These are phyloP conservation scores for Elachura formosa DNA, from an alignment of 2,113 vertebrate genomes.

Conservation along the genomic window DNA sequence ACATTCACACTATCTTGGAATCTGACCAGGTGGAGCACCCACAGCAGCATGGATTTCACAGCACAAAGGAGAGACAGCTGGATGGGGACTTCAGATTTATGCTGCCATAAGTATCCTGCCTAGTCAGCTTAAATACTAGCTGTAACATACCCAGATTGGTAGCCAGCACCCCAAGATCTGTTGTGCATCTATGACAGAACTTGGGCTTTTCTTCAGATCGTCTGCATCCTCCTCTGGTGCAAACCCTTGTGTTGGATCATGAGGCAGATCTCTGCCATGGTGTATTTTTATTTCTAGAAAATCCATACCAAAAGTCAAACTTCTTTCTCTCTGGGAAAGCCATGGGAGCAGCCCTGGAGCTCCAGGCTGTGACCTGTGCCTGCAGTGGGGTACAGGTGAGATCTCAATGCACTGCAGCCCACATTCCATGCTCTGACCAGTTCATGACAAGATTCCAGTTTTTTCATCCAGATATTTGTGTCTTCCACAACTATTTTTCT, in stretches of 20 bases:
- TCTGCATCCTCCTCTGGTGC: not conserved
- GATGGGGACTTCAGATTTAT: not conserved
- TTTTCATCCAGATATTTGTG: not conserved
- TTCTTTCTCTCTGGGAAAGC: not conserved
- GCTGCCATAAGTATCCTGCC: not conserved
- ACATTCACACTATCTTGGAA: not conserved
- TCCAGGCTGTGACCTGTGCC: not conserved
- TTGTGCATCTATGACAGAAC: not conserved
- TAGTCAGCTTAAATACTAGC: not conserved
- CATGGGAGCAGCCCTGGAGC: not conserved
- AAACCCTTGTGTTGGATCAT: not conserved
- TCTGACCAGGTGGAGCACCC: not conserved
- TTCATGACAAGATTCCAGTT: not conserved
- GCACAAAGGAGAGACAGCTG: not conserved
- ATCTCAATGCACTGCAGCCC: not conserved
- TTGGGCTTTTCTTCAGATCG: not conserved
- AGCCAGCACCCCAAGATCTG: not conserved
- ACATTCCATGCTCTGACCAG: rapidly evolving
- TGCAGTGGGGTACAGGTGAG: not conserved
- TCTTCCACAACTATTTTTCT: not conserved
- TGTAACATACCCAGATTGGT: not conserved
- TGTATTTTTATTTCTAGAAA: not conserved
- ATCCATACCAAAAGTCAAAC: not conserved
- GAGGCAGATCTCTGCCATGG: not conserved
- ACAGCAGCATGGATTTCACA: not conserved